Conservation (phyloP, 1,140 invertebrate genomes). For the Papilio machaon region DNA sequence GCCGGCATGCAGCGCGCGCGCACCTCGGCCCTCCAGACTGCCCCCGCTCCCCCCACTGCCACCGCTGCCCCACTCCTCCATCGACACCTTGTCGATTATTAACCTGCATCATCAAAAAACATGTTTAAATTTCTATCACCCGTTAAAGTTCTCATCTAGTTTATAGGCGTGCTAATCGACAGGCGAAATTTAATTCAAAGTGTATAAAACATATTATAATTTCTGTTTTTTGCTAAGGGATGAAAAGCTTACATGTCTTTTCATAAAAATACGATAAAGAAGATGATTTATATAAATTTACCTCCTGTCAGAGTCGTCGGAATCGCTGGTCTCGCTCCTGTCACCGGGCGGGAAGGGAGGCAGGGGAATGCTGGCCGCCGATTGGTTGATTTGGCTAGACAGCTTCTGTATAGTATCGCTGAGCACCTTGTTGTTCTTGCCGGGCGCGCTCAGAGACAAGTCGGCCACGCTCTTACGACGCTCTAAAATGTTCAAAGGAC, state of each 20-base stretch:
- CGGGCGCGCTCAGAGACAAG: conserved; percentile 60
- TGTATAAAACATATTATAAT: too few relatives aligned
- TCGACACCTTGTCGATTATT: conserved; percentile 79
- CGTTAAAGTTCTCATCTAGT: too few relatives aligned
- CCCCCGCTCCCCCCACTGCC: conserved; percentile 53
- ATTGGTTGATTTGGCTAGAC: conserved; percentile 80
- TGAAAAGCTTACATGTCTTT: too few relatives aligned
- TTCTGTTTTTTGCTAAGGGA: too few relatives aligned
- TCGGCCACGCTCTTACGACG: conserved; percentile 72
- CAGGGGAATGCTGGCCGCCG: conserved; percentile 62
- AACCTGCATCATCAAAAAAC: conserved; percentile 54
- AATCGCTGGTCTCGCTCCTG: conserved; percentile 83
- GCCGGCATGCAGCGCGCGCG: conserved; percentile 64
- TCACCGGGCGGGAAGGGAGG: conserved; percentile 71
- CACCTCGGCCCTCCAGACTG: conserved; percentile 40
- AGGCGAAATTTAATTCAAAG: too few relatives aligned
- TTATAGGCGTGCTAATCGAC: too few relatives aligned
- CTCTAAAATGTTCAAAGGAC: conserved; percentile 70
- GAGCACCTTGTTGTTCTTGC: conserved; percentile 83
- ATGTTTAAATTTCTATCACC: not conserved
- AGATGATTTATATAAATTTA: conserved; percentile 65
- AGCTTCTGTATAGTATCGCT: conserved; percentile 84
- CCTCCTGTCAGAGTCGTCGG: conserved; percentile 88
- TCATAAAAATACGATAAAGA: too few relatives aligned
- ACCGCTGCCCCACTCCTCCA: conserved; percentile 71